Conservation (phyloP, 2,113 vertebrate genomes). For the Todiramphus saurophagus region DNA sequence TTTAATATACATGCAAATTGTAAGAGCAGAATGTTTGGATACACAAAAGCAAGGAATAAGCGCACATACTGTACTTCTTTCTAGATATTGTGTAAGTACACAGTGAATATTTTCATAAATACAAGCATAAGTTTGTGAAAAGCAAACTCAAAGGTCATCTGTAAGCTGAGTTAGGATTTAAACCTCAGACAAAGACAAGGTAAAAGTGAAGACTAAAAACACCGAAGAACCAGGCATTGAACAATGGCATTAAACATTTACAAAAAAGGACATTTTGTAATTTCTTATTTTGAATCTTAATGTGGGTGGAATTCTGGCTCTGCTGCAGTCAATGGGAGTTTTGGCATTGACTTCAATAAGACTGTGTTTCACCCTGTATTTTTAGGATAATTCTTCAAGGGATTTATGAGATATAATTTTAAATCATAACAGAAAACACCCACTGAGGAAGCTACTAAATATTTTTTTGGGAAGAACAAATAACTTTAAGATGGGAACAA, state of each 20-base stretch:
- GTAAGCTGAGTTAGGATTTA: not conserved
- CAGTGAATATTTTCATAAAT: not conserved
- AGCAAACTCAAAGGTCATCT: not conserved
- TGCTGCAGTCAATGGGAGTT: slow-evolving; percentile 49
- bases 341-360: slow-evolving; percentile 65
- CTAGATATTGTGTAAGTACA: not conserved
- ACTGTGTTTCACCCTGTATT: slow-evolving; percentile 53
- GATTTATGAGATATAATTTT: slow-evolving; percentile 65
- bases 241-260: slow-evolving; percentile 7
- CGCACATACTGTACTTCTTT: not conserved
- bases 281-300: slow-evolving; percentile 58
- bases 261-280: slow-evolving; percentile 14
- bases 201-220: not conserved
- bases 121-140: not conserved
- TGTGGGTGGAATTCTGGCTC: slow-evolving; percentile 67
- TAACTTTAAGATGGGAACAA: slow-evolving; percentile 38
- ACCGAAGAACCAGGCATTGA: not conserved
- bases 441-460: slow-evolving; percentile 62
- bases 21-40: slow-evolving; percentile 7
- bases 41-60: not conserved
- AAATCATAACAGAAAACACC: slow-evolving; percentile 73
- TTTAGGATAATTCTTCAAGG: slow-evolving; percentile 51
- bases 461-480: slow-evolving; percentile 49
- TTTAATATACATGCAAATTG: slow-evolving; percentile 66
- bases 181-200: not conserved